These are phyloP conservation scores for Phorcus lineatus DNA, from an alignment of 2,888 invertebrate genomes.

Conservation along the genomic window DNA sequence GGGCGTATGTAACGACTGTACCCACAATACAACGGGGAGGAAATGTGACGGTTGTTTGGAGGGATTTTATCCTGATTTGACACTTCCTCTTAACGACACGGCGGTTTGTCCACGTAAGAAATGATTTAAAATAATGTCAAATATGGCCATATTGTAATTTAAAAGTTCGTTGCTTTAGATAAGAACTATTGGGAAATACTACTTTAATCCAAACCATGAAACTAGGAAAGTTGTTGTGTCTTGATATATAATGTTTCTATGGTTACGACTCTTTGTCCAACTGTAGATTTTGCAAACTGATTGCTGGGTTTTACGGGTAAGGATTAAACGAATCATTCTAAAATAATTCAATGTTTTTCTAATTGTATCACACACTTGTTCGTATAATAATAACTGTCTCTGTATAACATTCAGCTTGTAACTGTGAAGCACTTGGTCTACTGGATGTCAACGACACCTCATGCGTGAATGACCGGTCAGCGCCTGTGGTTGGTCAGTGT, in stretches of 20 bases:
- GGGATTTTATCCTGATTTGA: conserved; percentile 50
- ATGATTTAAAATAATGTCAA: no score
- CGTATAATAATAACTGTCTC: not conserved
- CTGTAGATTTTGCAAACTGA: no score
- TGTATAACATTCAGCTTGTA: conserved; percentile 36
- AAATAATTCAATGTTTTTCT: not conserved
- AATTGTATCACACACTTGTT: not conserved
- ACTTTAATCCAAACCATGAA: no score
- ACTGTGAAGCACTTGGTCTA: conserved; percentile 49
- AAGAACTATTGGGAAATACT: no score
- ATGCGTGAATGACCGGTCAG: conserved; percentile 24
- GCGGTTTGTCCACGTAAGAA: conserved; percentile 48
- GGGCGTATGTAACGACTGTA: conserved; percentile 53
- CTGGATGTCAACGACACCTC: conserved; percentile 22
- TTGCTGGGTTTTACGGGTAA: no score
- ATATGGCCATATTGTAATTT: no score
- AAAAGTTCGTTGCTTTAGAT: no score
- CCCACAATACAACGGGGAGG: conserved; percentile 54
- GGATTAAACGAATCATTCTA: no score
- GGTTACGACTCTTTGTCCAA: no score
- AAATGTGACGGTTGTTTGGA: conserved; percentile 51
- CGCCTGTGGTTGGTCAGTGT: conserved; percentile 47
- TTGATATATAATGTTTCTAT: no score
- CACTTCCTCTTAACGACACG: conserved; percentile 44
- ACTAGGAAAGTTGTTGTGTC: no score